A percentile compares a stretch with the other conserved stretches of the same genome.
Evolutionary conservation across 1,140 invertebrate species (phyloP).

Genomic region (Drosophila rhopaloa): DNA sequence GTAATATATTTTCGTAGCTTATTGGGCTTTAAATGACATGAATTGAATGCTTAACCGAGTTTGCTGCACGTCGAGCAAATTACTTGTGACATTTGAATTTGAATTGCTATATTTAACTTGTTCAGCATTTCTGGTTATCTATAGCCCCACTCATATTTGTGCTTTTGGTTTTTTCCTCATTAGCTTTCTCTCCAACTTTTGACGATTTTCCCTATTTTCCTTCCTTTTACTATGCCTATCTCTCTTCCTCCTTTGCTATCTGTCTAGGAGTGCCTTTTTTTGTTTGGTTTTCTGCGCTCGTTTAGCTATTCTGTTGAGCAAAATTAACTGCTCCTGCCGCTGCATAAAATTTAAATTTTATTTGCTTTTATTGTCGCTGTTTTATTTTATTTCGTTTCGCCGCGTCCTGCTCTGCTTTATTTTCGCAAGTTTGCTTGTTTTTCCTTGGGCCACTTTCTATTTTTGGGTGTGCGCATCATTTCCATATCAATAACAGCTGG

Average conservation of each 20-base stretch:
- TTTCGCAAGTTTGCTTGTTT: slow-evolving; percentile 33
- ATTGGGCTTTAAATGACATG: background rate
- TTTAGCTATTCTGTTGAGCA: slow-evolving; percentile 28
- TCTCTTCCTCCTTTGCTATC: slow-evolving; percentile 2
- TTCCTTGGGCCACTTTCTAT: slow-evolving; percentile 19
- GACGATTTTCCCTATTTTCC: slow-evolving; percentile 2
- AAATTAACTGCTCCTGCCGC: slow-evolving; percentile 53
- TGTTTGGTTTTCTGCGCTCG: slow-evolving; percentile 10
- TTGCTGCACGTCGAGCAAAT: background rate
- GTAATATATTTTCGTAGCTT: background rate
- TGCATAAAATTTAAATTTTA: slow-evolving; percentile 53
- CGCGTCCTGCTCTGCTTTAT: slow-evolving; percentile 26
- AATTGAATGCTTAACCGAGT: background rate
- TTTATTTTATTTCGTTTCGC: slow-evolving; percentile 40
- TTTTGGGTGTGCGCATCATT: slow-evolving; percentile 53
- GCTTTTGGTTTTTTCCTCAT: slow-evolving; percentile 23
- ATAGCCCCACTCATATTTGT: slow-evolving; percentile 16
- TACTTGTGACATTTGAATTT: slow-evolving; percentile 7
- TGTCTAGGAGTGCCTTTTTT: background rate
- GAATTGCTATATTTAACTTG: slow-evolving; percentile 3
- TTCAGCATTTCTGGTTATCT: slow-evolving; percentile 5
- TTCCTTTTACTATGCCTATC: background rate
- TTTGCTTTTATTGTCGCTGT: slow-evolving; percentile 48
- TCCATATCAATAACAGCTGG: slow-evolving; percentile 77
- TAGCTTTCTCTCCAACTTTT: slow-evolving; percentile 9